Percentiles rank a stretch among this genome's conserved stretches.
Conservation (phyloP, 1,140 invertebrate species). For the Cotesia vestalis region DNA sequence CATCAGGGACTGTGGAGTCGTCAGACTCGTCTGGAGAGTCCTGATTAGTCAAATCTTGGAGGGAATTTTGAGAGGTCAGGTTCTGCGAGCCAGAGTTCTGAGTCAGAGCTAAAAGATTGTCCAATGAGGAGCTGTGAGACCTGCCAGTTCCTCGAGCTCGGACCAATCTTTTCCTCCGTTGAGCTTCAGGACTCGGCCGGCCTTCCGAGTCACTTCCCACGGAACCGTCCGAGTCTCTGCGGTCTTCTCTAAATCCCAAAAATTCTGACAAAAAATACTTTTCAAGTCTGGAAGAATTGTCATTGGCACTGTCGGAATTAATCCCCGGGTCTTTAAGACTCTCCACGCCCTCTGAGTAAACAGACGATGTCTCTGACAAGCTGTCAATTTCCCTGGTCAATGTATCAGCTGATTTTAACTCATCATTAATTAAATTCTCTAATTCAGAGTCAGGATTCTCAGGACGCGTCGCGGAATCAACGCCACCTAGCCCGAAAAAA, state of each 20-base stretch:
- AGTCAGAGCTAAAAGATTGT: slow-evolving; percentile 73
- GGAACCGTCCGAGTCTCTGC: slow-evolving; percentile 82
- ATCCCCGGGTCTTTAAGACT: slow-evolving; percentile 70
- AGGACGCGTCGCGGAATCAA: slow-evolving; percentile 42
- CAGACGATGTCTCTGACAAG: slow-evolving; percentile 86
- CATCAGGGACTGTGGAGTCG: slow-evolving; percentile 77
- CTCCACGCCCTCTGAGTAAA: slow-evolving; percentile 81
- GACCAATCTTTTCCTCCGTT: slow-evolving; percentile 80
- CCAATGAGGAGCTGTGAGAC: slow-evolving; percentile 81
- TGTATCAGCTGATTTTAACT: background rate
- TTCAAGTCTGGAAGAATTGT: slow-evolving; percentile 85
- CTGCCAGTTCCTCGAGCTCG: slow-evolving; percentile 80
- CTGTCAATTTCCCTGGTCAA: slow-evolving; percentile 71
- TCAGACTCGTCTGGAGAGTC: slow-evolving; percentile 70
- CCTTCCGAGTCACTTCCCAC: slow-evolving; percentile 87
- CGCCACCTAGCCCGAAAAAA: slow-evolving; percentile 85
- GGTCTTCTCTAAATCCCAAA: slow-evolving; percentile 77
- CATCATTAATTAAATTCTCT: slow-evolving; percentile 42
- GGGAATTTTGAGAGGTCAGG: slow-evolving; percentile 65
- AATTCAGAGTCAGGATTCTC: background rate
- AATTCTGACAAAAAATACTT: slow-evolving; percentile 91
- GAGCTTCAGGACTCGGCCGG: slow-evolving; percentile 81
- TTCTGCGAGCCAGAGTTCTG: slow-evolving; percentile 52
- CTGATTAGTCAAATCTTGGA: slow-evolving; percentile 55
- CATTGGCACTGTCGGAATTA: slow-evolving; percentile 69